These are phyloP conservation scores for Sminthopsis crassicaudata DNA, from an alignment of 2,113 vertebrate genomes.

Conservation along the genomic window DNA sequence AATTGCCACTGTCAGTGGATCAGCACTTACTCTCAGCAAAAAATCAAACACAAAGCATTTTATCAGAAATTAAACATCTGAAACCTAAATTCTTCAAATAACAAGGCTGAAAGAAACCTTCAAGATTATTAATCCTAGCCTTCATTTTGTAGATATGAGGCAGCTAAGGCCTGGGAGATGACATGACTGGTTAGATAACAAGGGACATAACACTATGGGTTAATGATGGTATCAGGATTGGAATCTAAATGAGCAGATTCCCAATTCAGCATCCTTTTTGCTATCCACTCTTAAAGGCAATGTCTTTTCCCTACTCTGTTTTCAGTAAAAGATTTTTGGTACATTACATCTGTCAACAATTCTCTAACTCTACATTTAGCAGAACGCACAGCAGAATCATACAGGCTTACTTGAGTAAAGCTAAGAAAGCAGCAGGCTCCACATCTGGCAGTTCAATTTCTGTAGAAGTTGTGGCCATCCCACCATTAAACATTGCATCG, in stretches of 20 bases:
- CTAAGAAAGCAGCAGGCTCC: slow-evolving; percentile 95
- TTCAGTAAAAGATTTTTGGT: not conserved
- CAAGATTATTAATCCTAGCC: not conserved
- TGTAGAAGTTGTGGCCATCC: slow-evolving; percentile 97
- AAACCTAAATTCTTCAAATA: not conserved
- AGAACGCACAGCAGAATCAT: not conserved
- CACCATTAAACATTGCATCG: slow-evolving; percentile 98
- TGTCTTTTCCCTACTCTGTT: not conserved
- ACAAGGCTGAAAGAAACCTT: not conserved
- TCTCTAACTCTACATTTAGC: not conserved
- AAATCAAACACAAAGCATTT: not conserved
- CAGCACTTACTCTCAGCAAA: not conserved
- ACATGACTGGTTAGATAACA: not conserved
- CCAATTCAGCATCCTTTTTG: not conserved
- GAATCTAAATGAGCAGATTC: not conserved
- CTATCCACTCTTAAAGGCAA: not conserved
- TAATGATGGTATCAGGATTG: not conserved
- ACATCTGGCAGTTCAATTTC: slow-evolving; percentile 98
- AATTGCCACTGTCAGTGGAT: not conserved
- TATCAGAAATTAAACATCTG: not conserved
- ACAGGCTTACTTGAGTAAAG: slow-evolving; percentile 93
- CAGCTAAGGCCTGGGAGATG: not conserved
- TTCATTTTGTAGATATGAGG: not conserved
- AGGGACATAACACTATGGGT: not conserved
- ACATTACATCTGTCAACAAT: not conserved